Evolutionary conservation across 2,888 invertebrate genomes (phyloP), one percentile per base, ranked within the genome.

Genomic region (Diarsia rubi): DNA sequence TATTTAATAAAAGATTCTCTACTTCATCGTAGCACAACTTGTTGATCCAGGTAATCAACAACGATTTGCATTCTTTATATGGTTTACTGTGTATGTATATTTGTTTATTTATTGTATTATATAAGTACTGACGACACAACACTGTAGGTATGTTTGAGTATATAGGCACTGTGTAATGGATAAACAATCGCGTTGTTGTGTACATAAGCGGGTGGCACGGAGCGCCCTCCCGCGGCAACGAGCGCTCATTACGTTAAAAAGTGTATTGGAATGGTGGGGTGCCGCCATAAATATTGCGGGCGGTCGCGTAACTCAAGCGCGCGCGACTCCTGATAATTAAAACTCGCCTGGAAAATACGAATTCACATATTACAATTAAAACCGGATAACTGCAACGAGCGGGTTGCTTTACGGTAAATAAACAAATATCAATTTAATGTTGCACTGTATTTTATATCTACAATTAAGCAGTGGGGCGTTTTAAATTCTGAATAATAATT

Each of bases 301-400:
- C 95, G 97, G 97, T 97, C 97, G 97, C 95, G 96, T 96, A 96
- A 94, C 92, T 96, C 96, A 96, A 90, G 91, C 93, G 92, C 92
- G 92, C 95, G 94, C 95, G 95, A 96, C 95, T 95, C 92, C 93
- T 93, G 95, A 95, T 97, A 96, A 97, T 97, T 97, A 97, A 97
- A 97, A 97, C 96, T 96, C 96, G 94, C 93, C 94, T 92, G 94
- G 93, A 94, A 95, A 95, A 94, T 92, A 91, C 92, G 92, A 95
- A 95, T 96, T 95, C 96, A 95, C 96, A 96, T 96, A 95, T 95
- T 95, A 95, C 96, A 96, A 96, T 96, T 96, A 95, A 95, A 95
- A 95, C 92, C 91, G 90, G 91, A 92, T 91, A 93, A 91, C 91
- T 93, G 92, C 93, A 93, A 91, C 92, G 93, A 92, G 93, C 88